These are phyloP conservation scores for Bolborhynchus lineola DNA, from an alignment of 2,113 vertebrate species.

Conservation along the genomic window DNA sequence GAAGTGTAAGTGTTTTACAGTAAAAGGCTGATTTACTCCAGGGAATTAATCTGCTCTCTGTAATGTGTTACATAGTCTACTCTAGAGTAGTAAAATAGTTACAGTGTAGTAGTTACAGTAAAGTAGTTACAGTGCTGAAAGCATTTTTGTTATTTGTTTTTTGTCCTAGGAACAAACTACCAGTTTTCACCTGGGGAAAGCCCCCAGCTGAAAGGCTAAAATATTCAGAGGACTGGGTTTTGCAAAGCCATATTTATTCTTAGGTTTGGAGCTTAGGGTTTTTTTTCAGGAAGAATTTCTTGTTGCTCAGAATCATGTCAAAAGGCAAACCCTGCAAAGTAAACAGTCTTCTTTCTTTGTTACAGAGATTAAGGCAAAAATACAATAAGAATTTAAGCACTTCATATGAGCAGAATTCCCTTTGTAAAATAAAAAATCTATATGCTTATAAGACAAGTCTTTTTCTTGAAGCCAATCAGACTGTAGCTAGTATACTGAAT, in stretches of 20 bases:
- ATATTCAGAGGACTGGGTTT: background rate
- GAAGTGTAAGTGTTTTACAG: slow-evolving; percentile 54
- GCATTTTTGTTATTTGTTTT: slow-evolving; percentile 61
- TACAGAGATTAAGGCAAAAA: background rate
- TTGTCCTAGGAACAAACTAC: slow-evolving; percentile 65
- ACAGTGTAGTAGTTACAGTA: no score
- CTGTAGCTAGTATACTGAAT: background rate
- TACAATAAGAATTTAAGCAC: background rate
- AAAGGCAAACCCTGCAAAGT: background rate
- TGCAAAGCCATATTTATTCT: background rate
- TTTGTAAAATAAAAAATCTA: background rate
- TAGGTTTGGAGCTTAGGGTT: background rate
- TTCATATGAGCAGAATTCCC: background rate
- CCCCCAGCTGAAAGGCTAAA: slow-evolving; percentile 10
- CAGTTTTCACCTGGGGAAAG: slow-evolving; percentile 37
- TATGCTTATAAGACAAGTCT: background rate
- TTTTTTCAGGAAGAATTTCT: background rate
- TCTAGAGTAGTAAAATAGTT: slow-evolving; percentile 20
- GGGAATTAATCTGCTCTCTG: slow-evolving; percentile 47
- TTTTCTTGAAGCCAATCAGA: background rate
- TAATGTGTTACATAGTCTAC: slow-evolving; percentile 55
- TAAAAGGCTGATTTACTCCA: slow-evolving; percentile 62
- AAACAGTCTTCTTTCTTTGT: background rate
- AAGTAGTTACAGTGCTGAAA: slow-evolving; percentile 52
- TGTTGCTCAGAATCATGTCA: background rate